Percentiles rank a stretch among this genome's conserved stretches.
Conservation (phyloP, 2,113 vertebrate species). For the Pluvialis apricaria region DNA sequence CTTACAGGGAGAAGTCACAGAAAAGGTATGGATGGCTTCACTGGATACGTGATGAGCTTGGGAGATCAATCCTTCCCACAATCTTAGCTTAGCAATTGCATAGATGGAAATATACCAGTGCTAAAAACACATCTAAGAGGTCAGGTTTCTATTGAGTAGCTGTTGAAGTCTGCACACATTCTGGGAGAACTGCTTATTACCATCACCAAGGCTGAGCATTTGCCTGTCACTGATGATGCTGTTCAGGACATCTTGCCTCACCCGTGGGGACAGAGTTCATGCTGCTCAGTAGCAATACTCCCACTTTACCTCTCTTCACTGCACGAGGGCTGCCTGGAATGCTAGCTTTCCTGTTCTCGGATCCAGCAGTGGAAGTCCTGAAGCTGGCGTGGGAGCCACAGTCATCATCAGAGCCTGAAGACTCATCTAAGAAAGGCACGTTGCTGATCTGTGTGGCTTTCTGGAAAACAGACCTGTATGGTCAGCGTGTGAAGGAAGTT, state of each 20-base stretch:
- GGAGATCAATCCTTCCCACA: not conserved
- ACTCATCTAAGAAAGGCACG: conserved; percentile 83
- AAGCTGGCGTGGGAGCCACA: conserved; percentile 84
- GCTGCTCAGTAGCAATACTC: not conserved
- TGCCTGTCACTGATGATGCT: not conserved
- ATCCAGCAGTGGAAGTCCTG: conserved; percentile 78
- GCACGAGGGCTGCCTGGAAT: conserved; percentile 85
- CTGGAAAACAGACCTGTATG: conserved; percentile 56
- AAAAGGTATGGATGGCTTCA: not conserved
- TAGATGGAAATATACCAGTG: not conserved
- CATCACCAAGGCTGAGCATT: not conserved
- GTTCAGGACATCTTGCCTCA: not conserved
- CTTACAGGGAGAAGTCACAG: not conserved
- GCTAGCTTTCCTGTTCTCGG: conserved; percentile 77
- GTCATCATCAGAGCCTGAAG: conserved; percentile 89
- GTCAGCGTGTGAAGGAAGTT: not conserved
- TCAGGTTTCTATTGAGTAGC: not conserved
- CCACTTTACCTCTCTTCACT: conserved; percentile 80
- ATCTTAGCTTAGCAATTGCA: not conserved
- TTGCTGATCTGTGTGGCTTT: conserved; percentile 91
- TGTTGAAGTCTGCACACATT: not conserved
- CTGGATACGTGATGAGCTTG: not conserved
- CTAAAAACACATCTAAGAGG: not conserved
- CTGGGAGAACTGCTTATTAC: not conserved
- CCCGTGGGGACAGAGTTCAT: not conserved